Evolutionary conservation across 2,797 vertebrate genomes (phyloP).

Genomic region (Margarornis squamiger): DNA sequence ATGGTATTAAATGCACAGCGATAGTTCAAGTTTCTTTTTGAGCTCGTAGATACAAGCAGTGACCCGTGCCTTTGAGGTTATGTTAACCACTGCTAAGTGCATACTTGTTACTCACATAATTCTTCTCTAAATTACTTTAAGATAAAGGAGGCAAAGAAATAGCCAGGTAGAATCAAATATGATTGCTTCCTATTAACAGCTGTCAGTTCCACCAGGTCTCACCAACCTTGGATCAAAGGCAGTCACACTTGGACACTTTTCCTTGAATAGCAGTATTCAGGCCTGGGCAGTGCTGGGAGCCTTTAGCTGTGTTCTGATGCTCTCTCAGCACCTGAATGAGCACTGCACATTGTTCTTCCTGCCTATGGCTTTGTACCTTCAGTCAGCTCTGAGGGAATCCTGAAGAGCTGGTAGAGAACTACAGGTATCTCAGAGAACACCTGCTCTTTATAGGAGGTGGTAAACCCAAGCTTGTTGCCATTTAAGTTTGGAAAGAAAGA

Average conservation of each 20-base stretch:
- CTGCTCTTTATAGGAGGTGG: neutral
- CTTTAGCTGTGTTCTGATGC: neutral
- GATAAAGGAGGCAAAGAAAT: slow-evolving; percentile 29
- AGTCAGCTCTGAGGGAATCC: neutral
- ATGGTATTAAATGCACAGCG: neutral
- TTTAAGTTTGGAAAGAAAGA: neutral
- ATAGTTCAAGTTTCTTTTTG: neutral
- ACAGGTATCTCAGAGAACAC: neutral
- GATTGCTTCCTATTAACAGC: slow-evolving; percentile 27
- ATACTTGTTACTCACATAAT: neutral
- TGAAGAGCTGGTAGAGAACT: neutral
- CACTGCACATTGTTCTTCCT: neutral
- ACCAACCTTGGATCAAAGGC: slow-evolving; percentile 34
- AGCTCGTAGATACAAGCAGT: neutral
- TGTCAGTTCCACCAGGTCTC: slow-evolving; percentile 32
- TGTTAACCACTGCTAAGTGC: neutral
- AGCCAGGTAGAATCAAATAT: neutral
- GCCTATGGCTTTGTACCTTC: neutral
- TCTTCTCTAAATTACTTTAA: slow-evolving; percentile 8
- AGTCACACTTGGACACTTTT: slow-evolving; percentile 46
- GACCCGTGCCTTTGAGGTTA: neutral
- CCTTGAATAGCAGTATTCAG: slow-evolving; percentile 10
- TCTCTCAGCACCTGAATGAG: neutral
- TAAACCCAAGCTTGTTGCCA: neutral
- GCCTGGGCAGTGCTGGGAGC: neutral